Conservation (phyloP, 2,797 vertebrate genomes). For the Ibycter americanus region DNA sequence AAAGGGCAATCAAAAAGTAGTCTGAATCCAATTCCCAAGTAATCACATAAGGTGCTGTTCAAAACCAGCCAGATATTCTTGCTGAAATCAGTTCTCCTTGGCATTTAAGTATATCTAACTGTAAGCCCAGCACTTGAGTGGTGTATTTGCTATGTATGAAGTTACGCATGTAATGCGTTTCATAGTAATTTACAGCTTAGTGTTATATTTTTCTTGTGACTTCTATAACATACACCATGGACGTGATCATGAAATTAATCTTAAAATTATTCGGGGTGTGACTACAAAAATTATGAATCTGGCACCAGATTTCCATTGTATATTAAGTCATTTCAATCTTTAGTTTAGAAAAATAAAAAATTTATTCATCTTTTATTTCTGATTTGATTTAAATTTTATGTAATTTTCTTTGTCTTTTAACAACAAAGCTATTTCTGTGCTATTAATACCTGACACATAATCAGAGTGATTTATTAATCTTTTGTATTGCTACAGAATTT, state of each 20-base stretch:
- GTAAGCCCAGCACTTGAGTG: not conserved
- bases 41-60: not conserved
- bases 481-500: constrained; percentile 65
- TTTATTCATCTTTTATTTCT: not conserved
- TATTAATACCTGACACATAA: not conserved
- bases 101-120: not conserved
- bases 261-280: not conserved
- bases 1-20: not conserved
- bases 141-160: not conserved
- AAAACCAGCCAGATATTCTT: not conserved
- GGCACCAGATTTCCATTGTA: not conserved
- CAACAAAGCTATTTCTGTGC: not conserved
- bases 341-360: not conserved
- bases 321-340: not conserved
- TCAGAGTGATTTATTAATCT: not conserved
- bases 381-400: not conserved
- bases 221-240: not conserved
- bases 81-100: not conserved
- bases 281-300: not conserved
- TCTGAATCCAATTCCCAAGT: not conserved
- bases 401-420: not conserved
- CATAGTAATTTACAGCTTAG: not conserved
- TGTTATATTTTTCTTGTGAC: not conserved
- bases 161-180: not conserved
- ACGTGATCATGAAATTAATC: not conserved